phyloP scores from a whole-genome alignment of 2,113 vertebrate genomes.

The Esox niger region DNA sequence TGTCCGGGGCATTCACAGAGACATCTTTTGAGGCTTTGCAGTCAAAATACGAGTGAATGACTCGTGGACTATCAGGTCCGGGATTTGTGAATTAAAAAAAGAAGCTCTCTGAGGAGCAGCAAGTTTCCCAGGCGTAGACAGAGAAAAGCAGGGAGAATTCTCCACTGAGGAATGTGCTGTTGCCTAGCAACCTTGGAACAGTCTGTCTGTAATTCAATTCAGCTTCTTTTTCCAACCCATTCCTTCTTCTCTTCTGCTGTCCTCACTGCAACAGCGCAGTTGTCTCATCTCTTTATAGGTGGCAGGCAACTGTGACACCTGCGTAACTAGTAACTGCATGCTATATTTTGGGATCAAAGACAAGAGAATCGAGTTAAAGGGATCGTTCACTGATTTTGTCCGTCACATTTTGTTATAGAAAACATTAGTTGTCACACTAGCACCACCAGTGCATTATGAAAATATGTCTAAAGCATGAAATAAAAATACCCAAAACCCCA shows the following conservation, averaged over 20 bases:
- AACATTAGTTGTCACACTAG: too few relatives aligned
- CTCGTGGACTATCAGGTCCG: background rate
- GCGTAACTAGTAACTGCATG: slow-evolving; percentile 11
- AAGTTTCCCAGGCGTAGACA: slow-evolving; percentile 14
- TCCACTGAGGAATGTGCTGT: slow-evolving; percentile 45
- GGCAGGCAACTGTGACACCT: slow-evolving; percentile 33
- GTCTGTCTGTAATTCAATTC: slow-evolving; percentile 49
- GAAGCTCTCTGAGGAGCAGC: background rate
- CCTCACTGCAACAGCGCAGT: slow-evolving; percentile 11
- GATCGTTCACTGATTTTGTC: too few relatives aligned
- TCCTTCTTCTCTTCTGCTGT: slow-evolving; percentile 4
- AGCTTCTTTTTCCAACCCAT: slow-evolving; percentile 25
- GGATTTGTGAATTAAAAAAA: background rate
- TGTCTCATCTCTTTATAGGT: slow-evolving; percentile 37
- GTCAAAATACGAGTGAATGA: background rate
- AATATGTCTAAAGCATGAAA: too few relatives aligned
- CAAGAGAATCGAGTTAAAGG: too few relatives aligned
- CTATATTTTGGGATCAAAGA: slow-evolving; percentile 18
- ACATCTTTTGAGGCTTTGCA: too few relatives aligned
- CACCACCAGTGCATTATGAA: too few relatives aligned
- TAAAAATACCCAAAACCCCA: too few relatives aligned
- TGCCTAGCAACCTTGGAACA: slow-evolving; percentile 55
- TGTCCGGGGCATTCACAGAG: background rate
- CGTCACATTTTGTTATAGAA: too few relatives aligned
- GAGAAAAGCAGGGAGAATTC: slow-evolving; percentile 21